Evolutionary conservation across 2,797 vertebrate genomes (phyloP).

Genomic region (Coilia nasus): DNA sequence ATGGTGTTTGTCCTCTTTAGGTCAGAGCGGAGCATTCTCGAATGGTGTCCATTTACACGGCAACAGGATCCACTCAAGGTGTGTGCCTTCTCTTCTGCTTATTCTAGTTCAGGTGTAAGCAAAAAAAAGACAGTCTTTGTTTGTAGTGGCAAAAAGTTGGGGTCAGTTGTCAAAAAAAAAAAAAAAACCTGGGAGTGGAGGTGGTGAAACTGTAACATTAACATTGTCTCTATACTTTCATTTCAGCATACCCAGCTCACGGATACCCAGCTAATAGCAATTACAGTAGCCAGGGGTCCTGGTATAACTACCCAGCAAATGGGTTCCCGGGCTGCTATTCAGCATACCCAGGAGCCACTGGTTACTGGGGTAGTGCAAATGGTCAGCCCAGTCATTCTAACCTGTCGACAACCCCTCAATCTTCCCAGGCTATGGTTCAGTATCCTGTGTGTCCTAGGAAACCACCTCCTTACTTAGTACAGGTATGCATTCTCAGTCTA

Average conservation of each 20-base stretch:
- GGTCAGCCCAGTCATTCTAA: slow-evolving; percentile 77
- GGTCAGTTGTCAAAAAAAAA: slow-evolving; percentile 48
- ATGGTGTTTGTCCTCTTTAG: slow-evolving; percentile 50
- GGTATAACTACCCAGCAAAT: slow-evolving; percentile 81
- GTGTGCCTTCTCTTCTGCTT: slow-evolving; percentile 48
- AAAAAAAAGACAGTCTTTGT: slow-evolving; percentile 36
- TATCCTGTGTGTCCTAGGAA: slow-evolving; percentile 81
- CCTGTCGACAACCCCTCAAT: slow-evolving; percentile 80
- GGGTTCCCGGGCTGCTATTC: slow-evolving; percentile 77
- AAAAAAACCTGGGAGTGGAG: slow-evolving; percentile 11
- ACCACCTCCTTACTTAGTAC: slow-evolving; percentile 70
- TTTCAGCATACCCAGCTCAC: slow-evolving; percentile 69
- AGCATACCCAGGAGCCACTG: slow-evolving; percentile 76
- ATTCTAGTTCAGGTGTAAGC: slow-evolving; percentile 20
- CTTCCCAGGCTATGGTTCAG: slow-evolving; percentile 83
- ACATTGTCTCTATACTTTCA: slow-evolving; percentile 74
- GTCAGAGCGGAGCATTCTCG: slow-evolving; percentile 71
- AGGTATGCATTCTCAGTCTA: slow-evolving; percentile 61
- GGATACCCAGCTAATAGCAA: slow-evolving; percentile 78
- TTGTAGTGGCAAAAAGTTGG: slow-evolving; percentile 19
- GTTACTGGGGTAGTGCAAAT: slow-evolving; percentile 80
- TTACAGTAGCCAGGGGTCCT: slow-evolving; percentile 79
- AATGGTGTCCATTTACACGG: slow-evolving; percentile 68
- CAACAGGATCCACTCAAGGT: slow-evolving; percentile 75
- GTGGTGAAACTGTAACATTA: slow-evolving; percentile 60